Percentiles rank a stretch among this genome's conserved stretches.
Conservation (phyloP, 1,140 invertebrate genomes). For the Orius insidiosus region DNA sequence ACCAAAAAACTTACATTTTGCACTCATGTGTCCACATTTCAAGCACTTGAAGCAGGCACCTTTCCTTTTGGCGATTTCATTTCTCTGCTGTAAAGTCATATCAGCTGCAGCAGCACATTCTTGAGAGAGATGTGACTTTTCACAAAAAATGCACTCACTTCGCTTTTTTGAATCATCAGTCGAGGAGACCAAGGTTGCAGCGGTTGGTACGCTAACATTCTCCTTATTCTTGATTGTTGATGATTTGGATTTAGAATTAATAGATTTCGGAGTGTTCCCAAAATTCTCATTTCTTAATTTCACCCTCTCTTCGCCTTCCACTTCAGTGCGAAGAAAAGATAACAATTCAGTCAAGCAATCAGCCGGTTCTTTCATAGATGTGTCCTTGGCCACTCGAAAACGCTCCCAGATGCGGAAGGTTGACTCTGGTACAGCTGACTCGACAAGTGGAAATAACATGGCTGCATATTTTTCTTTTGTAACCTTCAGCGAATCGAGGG, state of each 20-base stretch:
- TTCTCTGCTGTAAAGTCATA: background rate
- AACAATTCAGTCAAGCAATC: conserved; percentile 17
- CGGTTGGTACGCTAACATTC: background rate
- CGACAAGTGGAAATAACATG: conserved; percentile 23
- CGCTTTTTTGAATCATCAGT: background rate
- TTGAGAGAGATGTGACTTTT: background rate
- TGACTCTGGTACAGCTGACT: conserved; percentile 23
- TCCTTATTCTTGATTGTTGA: background rate
- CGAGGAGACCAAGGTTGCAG: background rate
- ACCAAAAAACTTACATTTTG: background rate
- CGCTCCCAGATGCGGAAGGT: conserved; percentile 21
- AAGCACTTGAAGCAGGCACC: background rate
- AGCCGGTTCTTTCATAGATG: background rate
- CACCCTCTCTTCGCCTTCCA: conserved; percentile 21
- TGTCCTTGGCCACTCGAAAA: conserved; percentile 1
- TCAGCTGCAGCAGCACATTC: background rate
- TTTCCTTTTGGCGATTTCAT: background rate
- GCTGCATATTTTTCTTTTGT: conserved; percentile 22
- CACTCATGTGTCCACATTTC: background rate
- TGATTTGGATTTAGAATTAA: background rate
- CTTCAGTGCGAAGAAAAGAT: conserved; percentile 20
- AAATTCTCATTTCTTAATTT: conserved; percentile 17
- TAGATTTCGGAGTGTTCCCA: background rate
- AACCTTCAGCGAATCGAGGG: conserved; percentile 22
- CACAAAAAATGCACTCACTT: background rate